Percentiles rank a stretch among this genome's conserved stretches.
Evolutionary conservation across 2,888 invertebrate species (phyloP).

Genomic region (Melanargia galathea): DNA sequence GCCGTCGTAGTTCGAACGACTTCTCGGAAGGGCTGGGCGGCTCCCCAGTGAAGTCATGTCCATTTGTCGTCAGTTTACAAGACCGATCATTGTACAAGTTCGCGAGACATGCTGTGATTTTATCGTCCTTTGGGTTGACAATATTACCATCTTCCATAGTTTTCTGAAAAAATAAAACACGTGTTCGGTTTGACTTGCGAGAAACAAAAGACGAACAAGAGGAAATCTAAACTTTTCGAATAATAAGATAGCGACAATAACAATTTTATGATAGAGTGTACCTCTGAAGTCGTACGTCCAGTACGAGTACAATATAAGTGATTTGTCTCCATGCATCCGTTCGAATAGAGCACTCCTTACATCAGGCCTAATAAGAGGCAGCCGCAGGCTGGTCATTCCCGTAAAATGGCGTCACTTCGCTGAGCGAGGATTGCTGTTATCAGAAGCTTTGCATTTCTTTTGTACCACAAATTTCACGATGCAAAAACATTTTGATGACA

Average conservation of each 20-base stretch:
- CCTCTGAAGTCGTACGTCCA: slow-evolving; percentile 81
- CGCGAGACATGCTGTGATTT: slow-evolving; percentile 62
- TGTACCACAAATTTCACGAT: slow-evolving; percentile 57
- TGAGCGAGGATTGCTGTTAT: slow-evolving; percentile 76
- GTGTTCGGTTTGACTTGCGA: slow-evolving; percentile 65
- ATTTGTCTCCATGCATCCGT: slow-evolving; percentile 79
- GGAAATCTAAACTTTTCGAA: slow-evolving; percentile 71
- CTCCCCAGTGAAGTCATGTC: slow-evolving; percentile 59
- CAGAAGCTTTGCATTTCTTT: slow-evolving; percentile 63
- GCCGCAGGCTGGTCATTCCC: slow-evolving; percentile 82
- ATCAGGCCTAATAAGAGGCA: slow-evolving; percentile 78
- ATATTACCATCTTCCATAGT: slow-evolving; percentile 82
- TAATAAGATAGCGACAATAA: slow-evolving; percentile 60
- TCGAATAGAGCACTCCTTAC: slow-evolving; percentile 73
- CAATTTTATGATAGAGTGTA: slow-evolving; percentile 55
- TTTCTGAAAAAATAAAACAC: slow-evolving; percentile 76
- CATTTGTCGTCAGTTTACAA: slow-evolving; percentile 69
- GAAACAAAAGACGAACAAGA: slow-evolving; percentile 79
- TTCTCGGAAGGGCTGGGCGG: slow-evolving; percentile 44
- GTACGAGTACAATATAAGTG: slow-evolving; percentile 77
- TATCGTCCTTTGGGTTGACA: slow-evolving; percentile 72
- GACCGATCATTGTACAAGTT: slow-evolving; percentile 67
- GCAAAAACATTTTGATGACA: slow-evolving; percentile 62
- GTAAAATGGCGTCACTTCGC: slow-evolving; percentile 83
- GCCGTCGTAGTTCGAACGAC: slow-evolving; percentile 54